Base-by-base conservation (phyloP, 2,797 vertebrate genomes). In the Vireo griseus region DNA sequence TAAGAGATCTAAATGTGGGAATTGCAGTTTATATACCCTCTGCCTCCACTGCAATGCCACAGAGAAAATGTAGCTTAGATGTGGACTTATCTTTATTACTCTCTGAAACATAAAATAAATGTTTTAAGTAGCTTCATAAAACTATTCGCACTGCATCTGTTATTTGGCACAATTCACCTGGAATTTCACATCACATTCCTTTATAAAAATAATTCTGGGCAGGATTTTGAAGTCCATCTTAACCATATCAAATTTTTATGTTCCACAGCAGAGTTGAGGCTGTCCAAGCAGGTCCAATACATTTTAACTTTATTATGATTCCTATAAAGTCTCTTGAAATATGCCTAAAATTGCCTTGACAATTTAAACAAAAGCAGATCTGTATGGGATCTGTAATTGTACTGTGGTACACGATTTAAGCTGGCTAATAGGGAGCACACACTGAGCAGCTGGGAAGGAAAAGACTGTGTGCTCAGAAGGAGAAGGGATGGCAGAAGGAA, bases 331-430 rank as follows among this genome's bases (percentile, higher is more conserved):
- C 73, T 90, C 75, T 72, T 58, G 3, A 94, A 95, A 96, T 85
- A 89, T 18, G 58, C 62, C 54, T 65, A 79, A 80, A 95, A 96
- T 89, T 91, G 81, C 81, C 92, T 74, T 82, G 92, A 95, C 90
- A 95, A 90, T 88, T 95, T 93, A 94, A 94, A 94, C 83, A 88
- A 88, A 97, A 97, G 94, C 94, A 94, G 94, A 94, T 89, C 92
- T 77, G 78, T 80, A 92, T 7, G 29, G 68, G 61, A 88, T 85
- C 81, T 95, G 84, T 89, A 96, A 95, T 83, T 93, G 75, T 80
- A 85, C 72, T 48, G 47, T n/a, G 69, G 63, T 92, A 63, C 52
- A 82, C 42, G 59, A 89, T 89, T 95, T 94, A 91, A 92, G 52
- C 58, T 25, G 42, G 77, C 55, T 94, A 92, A 88, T 22, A 94